Conservation (phyloP, 2,113 vertebrate species). For the Trochalopteron elliotii region DNA sequence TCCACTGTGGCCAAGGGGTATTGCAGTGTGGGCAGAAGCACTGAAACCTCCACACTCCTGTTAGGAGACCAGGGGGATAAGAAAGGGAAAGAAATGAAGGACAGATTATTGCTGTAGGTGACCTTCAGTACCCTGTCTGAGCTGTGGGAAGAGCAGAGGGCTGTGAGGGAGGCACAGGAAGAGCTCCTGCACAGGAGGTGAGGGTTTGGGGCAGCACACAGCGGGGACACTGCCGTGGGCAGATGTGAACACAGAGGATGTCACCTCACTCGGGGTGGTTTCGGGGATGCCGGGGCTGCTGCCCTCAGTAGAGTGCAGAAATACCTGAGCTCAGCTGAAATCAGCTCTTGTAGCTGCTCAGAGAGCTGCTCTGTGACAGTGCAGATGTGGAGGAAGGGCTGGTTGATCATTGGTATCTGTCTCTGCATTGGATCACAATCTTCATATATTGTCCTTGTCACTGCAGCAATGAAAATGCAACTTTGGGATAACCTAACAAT, state of each 20-base stretch:
- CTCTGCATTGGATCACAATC: not conserved
- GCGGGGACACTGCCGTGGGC: not conserved
- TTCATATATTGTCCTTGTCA: not conserved
- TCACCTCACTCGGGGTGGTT: not conserved
- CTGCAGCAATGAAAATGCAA: not conserved
- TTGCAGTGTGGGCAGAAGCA: not conserved
- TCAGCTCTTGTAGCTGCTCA: not conserved
- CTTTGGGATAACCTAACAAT: not conserved
- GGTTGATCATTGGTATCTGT: not conserved
- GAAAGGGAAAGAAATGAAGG: not conserved
- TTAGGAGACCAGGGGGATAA: not conserved
- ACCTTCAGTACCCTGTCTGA: not conserved
- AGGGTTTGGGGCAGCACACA: not conserved
- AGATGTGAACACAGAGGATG: not conserved
- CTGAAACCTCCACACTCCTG: rapidly evolving
- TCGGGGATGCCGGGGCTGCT: not conserved
- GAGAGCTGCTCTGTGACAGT: not conserved
- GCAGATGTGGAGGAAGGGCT: not conserved
- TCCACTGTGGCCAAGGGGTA: not conserved
- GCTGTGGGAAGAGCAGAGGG: not conserved
- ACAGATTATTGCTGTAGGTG: not conserved
- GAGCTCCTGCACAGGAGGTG: not conserved
- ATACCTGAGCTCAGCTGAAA: not conserved
- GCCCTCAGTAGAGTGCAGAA: not conserved
- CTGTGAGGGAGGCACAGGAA: not conserved